Evolutionary conservation across 2,113 vertebrate species (phyloP), one percentile per base, ranked within the genome.

Genomic region (Leptobrachium ailaonicum): DNA sequence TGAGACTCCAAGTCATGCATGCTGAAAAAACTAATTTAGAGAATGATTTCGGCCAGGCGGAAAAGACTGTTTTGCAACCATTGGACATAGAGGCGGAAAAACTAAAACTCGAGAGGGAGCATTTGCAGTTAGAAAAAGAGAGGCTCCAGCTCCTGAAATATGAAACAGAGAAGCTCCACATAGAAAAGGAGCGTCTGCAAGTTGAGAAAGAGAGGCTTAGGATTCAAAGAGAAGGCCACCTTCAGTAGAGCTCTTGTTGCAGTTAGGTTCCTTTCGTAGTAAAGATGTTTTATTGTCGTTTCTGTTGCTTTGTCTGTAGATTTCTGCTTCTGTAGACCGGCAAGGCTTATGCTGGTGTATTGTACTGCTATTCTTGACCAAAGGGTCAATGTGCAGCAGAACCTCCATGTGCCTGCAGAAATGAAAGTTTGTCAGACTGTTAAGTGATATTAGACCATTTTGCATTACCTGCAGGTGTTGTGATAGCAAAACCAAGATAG

Each of bases 201-300:
- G 95, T 98, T 83, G 96, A 98, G 86, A 96, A 96, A 78, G 96
- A 98, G 82, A 94, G 95, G 75, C 92, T 98, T 87, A 90, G 95
- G 72, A 93, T 98, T 88, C 96, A 97, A 85, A 94, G 95, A 80
- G 95, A 96, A 76, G 94, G 94, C 32, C 94, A 94, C 79, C 77
- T 94, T 84, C 91, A 91, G 85, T 94, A 87, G 93, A 68, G 2
- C 20, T 43, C 41, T n/a, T 9, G 32, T 2, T 14, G 6, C 32
- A 50, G 2, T 62, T 60, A 20, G 42, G 62, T 69, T 69, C 60
- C 64, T 75, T 75, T 81, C 73, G 14, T 68, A 69, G 79, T 81
- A 47, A 58, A 73, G 62, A 32, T 66, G 69, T 45, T 80, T 42
- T 67, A 32, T 14, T 60, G 66, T 80, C 67, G 79, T 80, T 45